These are phyloP conservation scores for Galendromus occidentalis DNA, from an alignment of 1,140 invertebrate species.

Conservation along the genomic window DNA sequence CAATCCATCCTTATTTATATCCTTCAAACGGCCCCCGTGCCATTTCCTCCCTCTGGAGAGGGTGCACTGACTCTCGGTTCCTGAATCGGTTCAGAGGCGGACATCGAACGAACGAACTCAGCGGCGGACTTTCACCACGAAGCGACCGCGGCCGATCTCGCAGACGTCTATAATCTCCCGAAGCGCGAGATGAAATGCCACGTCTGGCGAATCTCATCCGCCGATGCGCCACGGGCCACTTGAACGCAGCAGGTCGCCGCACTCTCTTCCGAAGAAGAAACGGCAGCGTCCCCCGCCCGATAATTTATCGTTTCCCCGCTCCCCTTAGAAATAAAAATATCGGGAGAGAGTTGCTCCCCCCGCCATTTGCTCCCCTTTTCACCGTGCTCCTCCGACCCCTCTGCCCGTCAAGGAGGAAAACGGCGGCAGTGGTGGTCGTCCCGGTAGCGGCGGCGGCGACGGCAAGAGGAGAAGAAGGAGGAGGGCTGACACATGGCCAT, in stretches of 20 bases:
- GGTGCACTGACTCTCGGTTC: not conserved
- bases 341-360: slow-evolving; percentile 3
- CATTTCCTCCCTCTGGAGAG: not conserved
- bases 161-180: no score
- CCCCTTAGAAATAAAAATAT: slow-evolving; percentile 10
- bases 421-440: not conserved
- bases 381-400: not conserved
- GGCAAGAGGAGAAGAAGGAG: not conserved
- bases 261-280: slow-evolving; percentile 2
- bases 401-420: not conserved
- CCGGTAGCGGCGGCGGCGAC: not conserved
- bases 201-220: no score
- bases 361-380: not conserved
- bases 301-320: slow-evolving; percentile 7
- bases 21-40: slow-evolving; percentile 9
- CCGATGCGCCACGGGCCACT: no score
- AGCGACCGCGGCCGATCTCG: no score
- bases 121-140: no score
- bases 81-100: no score
- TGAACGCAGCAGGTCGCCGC: not conserved
- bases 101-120: no score
- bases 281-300: slow-evolving; percentile 9
- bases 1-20: slow-evolving; percentile 12
- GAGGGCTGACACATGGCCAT: slow-evolving; percentile 10
- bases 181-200: no score